Evolutionary conservation across 2,113 vertebrate species (phyloP).

Genomic region (Mystacornis crossleyi): DNA sequence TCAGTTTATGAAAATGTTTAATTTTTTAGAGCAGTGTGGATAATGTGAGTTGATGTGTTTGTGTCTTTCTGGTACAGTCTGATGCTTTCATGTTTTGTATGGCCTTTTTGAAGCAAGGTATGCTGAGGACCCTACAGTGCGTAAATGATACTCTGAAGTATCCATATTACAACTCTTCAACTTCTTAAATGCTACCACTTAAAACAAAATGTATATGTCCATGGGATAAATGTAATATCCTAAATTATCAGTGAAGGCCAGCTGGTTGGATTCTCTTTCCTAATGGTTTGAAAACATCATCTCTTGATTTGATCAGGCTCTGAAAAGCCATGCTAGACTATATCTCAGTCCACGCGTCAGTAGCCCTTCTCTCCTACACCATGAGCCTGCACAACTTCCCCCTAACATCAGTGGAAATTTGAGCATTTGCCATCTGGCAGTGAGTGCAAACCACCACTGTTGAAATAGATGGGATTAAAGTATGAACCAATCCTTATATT

Average conservation of each 20-base stretch:
- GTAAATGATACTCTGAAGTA: constrained; percentile 1
- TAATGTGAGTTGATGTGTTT: background rate
- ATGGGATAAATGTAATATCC: background rate
- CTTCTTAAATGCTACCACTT: constrained; percentile 22
- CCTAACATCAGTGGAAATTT: background rate
- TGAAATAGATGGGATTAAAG: background rate
- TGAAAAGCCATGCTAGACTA: background rate
- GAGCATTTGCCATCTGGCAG: background rate
- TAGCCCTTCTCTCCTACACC: background rate
- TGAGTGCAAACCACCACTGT: background rate
- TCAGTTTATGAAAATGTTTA: background rate
- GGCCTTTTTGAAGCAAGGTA: background rate
- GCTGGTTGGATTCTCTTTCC: background rate
- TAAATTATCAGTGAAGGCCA: background rate
- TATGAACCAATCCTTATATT: background rate
- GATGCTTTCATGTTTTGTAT: background rate
- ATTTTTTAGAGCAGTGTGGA: background rate
- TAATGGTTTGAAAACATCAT: background rate
- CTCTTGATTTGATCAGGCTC: background rate
- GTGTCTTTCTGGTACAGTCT: background rate
- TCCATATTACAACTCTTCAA: constrained; percentile 3
- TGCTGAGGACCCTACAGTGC: background rate
- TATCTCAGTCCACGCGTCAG: background rate
- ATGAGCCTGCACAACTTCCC: background rate
- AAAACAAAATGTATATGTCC: background rate